Evolutionary conservation across 2,797 vertebrate genomes (phyloP), one percentile per base, ranked within the genome.

Genomic region (Sebastes aleutianus): DNA sequence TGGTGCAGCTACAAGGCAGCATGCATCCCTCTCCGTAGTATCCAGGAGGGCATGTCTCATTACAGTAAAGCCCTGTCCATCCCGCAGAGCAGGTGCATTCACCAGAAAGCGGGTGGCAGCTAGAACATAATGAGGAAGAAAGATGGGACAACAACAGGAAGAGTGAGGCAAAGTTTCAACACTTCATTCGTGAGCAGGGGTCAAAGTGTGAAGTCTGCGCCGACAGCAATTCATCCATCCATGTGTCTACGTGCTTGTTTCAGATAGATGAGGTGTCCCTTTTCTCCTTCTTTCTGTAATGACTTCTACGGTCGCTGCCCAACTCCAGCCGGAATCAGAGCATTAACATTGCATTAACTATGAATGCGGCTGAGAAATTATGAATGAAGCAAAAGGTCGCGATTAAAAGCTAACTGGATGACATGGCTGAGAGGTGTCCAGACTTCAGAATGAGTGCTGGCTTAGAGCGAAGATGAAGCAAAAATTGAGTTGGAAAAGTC

Each of bases 81-180:
- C 99, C 99, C 1, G 96, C 95, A 79, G 95, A 95, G 94, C 99
- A 99, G 82, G 96, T 96, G 88, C 99, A 99, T 85, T 97, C 98
- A 86, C 99, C 99, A 63, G 98, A 98, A 85, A 99, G 95, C 0
- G 99, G 99, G 84, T 99, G 99, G 95, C 99, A 99, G 92, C 98
- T 99, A 74, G 76, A 86, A 83, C 85, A 84, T 87, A 88, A 93
- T 78, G 74, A 91, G 81, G 84, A 62, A 76, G 31, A 91, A 75
- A 85, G 74, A 91, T 86, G 59, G 74, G 67, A 84, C 68, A 78
- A 87, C 83, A 83, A 83, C 58, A 77, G 73, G 73, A 70, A 82
- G 70, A 71, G 75, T 71, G 66, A 82, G 68, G 58, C 8, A 32
- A 87, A 79, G 84, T 75, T 82, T 87, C 85, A 87, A 86, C 85